phyloP scores from a whole-genome alignment of 2,113 vertebrate species.

The Bettongia penicillata region DNA sequence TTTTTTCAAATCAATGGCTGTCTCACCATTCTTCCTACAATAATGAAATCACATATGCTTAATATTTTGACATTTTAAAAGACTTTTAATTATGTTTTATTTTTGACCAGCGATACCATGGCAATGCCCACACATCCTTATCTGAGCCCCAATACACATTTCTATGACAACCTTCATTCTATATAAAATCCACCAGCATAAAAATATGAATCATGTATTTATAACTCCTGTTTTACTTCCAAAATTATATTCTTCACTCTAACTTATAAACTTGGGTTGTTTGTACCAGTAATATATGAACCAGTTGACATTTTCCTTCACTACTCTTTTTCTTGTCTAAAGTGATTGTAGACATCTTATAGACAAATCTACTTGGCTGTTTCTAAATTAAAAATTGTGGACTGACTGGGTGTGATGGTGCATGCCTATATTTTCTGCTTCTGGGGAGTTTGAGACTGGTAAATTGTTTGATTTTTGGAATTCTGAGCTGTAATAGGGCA shows the following conservation, averaged over 20 bases:
- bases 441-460: background rate
- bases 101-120: background rate
- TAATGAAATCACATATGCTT: background rate
- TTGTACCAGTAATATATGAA: background rate
- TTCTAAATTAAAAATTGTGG: background rate
- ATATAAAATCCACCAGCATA: background rate
- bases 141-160: background rate
- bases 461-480: background rate
- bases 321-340: too few relatives aligned
- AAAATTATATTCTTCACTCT: background rate
- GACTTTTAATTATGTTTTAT: background rate
- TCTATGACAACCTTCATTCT: slow-evolving; percentile 3
- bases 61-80: background rate
- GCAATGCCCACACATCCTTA: background rate
- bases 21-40: background rate
- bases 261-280: background rate
- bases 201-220: background rate
- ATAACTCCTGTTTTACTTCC: slow-evolving; percentile 17
- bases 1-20: background rate
- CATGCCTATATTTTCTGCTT: background rate
- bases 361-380: background rate
- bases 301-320: background rate
- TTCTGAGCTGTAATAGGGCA: background rate
- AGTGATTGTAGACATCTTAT: background rate
- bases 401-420: background rate